phyloP scores from a whole-genome alignment of 92 coral and sea anemone genomes.

The Epizoanthus stellaris region DNA sequence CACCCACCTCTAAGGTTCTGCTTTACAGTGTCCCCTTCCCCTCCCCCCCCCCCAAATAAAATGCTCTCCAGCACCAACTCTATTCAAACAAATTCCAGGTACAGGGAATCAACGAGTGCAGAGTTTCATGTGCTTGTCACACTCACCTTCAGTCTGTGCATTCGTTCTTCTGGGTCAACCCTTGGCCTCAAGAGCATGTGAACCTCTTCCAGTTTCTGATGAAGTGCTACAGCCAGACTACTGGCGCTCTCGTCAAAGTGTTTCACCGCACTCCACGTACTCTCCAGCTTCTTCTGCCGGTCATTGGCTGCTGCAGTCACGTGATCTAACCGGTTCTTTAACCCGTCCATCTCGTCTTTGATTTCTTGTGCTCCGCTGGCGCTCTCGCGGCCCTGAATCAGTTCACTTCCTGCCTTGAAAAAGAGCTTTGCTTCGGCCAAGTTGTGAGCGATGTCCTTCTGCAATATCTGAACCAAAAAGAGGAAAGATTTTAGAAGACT shows the following conservation, averaged over 20 bases:
- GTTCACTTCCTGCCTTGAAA: constrained; percentile 78
- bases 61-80: too few relatives aligned
- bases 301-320: constrained; percentile 75
- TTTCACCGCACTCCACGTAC: constrained; percentile 80
- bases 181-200: constrained; percentile 61
- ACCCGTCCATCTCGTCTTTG: constrained; percentile 79
- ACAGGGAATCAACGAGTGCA: too few relatives aligned
- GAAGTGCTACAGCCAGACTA: constrained; percentile 60
- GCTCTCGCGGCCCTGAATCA: constrained; percentile 87
- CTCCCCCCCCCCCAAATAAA: too few relatives aligned
- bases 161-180: constrained; percentile 58
- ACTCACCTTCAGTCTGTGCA: constrained; percentile 72
- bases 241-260: constrained; percentile 75
- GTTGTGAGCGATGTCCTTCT: constrained; percentile 75
- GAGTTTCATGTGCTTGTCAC: too few relatives aligned
- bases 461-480: constrained; percentile 69
- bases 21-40: too few relatives aligned
- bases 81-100: too few relatives aligned
- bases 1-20: too few relatives aligned
- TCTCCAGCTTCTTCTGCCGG: constrained; percentile 84
- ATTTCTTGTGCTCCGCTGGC: constrained; percentile 91
- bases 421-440: constrained; percentile 73
- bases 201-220: constrained; percentile 61
- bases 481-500: background rate
- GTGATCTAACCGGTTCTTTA: constrained; percentile 75